These are phyloP conservation scores for Penaeus monodon DNA, from an alignment of 2,888 invertebrate genomes.

Conservation along the genomic window DNA sequence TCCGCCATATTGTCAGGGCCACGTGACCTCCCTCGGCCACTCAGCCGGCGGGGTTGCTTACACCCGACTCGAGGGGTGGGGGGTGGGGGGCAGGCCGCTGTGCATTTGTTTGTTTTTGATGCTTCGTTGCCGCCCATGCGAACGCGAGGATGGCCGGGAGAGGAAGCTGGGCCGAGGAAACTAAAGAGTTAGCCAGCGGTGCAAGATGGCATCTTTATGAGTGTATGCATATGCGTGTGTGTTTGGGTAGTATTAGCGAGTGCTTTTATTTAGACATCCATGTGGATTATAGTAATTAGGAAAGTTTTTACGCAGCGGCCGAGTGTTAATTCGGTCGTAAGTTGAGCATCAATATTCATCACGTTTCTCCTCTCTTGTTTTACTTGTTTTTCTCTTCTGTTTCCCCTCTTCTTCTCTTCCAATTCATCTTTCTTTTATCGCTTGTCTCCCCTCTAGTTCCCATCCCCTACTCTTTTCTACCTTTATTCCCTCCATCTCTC, in stretches of 20 bases:
- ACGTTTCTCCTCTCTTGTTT: not conserved
- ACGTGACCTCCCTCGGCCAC: conserved; percentile 47
- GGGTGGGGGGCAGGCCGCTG: not conserved
- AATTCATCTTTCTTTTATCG: no score
- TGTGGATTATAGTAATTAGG: no score
- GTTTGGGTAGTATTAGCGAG: not conserved
- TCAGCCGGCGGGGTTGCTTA: conserved; percentile 43
- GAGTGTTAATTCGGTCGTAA: no score
- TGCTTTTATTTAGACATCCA: not conserved
- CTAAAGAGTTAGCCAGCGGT: not conserved
- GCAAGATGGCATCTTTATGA: not conserved
- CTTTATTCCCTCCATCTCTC: no score
- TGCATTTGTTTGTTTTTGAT: conserved; percentile 40
- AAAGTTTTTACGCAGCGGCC: no score
- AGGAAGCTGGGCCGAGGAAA: no score
- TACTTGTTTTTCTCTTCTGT: not conserved
- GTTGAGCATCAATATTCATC: not conserved
- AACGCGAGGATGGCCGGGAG: no score
- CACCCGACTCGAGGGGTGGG: conserved; percentile 27
- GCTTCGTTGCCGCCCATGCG: conserved; percentile 22
- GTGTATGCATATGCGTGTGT: no score
- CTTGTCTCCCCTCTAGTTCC: no score
- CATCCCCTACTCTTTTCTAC: no score
- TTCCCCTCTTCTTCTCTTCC: not conserved
- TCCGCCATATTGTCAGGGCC: conserved; percentile 51